Conservation (phyloP, 2,888 invertebrate genomes). For the Orthosia gothica region DNA sequence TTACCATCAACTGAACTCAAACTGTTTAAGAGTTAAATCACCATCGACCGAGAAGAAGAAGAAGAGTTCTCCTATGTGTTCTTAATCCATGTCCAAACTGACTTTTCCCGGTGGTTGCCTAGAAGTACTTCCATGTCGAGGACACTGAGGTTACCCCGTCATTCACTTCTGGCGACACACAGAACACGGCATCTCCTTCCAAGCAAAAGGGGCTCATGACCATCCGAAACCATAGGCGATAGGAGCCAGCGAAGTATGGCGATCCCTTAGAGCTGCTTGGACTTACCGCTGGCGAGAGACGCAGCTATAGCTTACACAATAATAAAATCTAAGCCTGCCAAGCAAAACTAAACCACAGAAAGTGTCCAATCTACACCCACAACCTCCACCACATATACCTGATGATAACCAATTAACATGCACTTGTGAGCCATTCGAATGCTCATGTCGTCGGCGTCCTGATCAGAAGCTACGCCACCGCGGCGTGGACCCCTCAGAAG, state of each 20-base stretch:
- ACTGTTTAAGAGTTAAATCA: too few species aligned
- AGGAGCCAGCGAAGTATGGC: conserved; percentile 95
- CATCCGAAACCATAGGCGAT: conserved; percentile 98
- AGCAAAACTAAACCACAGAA: conserved; percentile 82
- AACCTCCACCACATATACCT: conserved; percentile 93
- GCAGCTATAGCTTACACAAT: conserved; percentile 94
- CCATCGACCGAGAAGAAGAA: too few species aligned
- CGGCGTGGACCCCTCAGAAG: conserved; percentile 71
- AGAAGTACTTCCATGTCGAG: conserved; percentile 97
- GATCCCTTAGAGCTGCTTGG: conserved; percentile 94
- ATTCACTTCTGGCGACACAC: conserved; percentile 99
- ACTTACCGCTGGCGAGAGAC: conserved; percentile 94
- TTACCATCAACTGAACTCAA: too few species aligned
- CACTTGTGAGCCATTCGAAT: conserved; percentile 95
- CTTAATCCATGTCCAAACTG: conserved; percentile 95
- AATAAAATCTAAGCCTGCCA: conserved; percentile 83
- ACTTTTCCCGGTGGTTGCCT: conserved; percentile 95
- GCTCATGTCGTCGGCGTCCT: conserved; percentile 92
- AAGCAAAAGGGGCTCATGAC: conserved; percentile 99
- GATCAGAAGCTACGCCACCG: conserved; percentile 80
- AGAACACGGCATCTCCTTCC: conserved; percentile 98
- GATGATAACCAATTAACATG: conserved; percentile 93
- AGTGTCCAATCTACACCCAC: conserved; percentile 77
- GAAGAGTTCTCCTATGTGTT: too few species aligned
- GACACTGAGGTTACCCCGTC: conserved; percentile 99